These are phyloP conservation scores for Syritta pipiens DNA, from an alignment of 2,888 invertebrate genomes.

Conservation along the genomic window DNA sequence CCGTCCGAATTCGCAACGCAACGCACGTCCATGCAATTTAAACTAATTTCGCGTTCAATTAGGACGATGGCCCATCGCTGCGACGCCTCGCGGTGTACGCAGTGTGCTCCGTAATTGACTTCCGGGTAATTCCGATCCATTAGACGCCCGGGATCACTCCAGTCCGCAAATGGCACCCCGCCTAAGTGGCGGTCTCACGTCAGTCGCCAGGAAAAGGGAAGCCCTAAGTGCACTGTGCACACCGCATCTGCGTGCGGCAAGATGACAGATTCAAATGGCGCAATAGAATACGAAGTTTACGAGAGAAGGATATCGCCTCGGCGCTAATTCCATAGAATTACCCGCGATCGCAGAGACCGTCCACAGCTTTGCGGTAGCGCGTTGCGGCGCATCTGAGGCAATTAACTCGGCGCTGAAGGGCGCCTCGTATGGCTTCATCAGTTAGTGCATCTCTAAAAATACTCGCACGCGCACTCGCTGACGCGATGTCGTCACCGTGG, in stretches of 20 bases:
- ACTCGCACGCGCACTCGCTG: background rate
- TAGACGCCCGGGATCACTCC: constrained; percentile 54
- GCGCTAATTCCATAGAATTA: constrained; percentile 61
- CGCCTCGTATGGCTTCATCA: constrained; percentile 27
- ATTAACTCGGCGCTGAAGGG: constrained; percentile 54
- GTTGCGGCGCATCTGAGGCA: constrained; percentile 34
- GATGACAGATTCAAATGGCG: constrained; percentile 55
- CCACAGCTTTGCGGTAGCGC: background rate
- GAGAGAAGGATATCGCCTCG: constrained; percentile 55
- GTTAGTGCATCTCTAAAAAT: constrained; percentile 60
- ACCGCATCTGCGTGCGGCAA: constrained; percentile 4
- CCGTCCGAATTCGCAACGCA: no score
- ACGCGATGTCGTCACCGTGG: constrained; percentile 21
- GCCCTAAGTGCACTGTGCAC: constrained; percentile 35
- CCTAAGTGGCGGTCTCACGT: constrained; percentile 27
- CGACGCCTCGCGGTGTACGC: constrained; percentile 4
- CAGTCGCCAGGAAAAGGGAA: constrained; percentile 43
- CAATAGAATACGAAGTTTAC: constrained; percentile 44
- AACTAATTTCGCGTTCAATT: constrained; percentile 62
- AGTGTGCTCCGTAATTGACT: constrained; percentile 51
- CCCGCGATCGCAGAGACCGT: no score
- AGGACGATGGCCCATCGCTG: constrained; percentile 26
- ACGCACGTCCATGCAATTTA: constrained; percentile 62
- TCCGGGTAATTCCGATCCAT: constrained; percentile 64
- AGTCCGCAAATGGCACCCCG: constrained; percentile 44